Evolutionary conservation across 1,140 invertebrate species (phyloP), one percentile per base, ranked within the genome.

Genomic region (Littorina saxatilis): DNA sequence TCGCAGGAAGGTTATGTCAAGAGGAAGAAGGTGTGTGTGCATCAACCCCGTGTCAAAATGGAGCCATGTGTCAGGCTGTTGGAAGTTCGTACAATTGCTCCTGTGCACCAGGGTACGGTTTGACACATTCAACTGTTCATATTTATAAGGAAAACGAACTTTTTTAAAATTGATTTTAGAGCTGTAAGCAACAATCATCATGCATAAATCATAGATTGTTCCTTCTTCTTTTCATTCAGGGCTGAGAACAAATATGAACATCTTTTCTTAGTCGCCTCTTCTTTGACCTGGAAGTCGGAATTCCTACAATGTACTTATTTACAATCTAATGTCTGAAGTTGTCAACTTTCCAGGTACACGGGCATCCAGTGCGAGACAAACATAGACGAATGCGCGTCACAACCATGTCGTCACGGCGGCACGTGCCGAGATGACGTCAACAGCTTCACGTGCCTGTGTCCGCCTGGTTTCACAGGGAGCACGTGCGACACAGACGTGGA

Each of bases 1-100:
- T 63, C 23, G 52, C 72, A 52, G 40, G 43, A 47, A 0, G 20
- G 82, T 81, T 39, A 83, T 66, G 74, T 58, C 27, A 76, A 58
- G 35, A 52, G 23, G 35, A 52, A 37, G 96, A 98, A 90, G 96
- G 98, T 91, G 97, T 98, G 91, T 99, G 97, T 92, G 95, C 96
- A 82, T 96, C 95, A 43, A 95, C 96, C 90, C 97, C 97, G 0
- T 99, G 98, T 90, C 35, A 79, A 15, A 66, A 79, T 17, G 35
- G 50, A n/a, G 77, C 29, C 39, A 79, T 39, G 20, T 79, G 77
- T 32, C 29, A 43, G 37, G 4, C 35, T 17, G 15, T n/a, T 1
- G 43, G 27, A 5, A n/a, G n/a, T n/a, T 40, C 39, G 1, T 80
- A 37, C 72, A 5, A 50, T 9, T 81, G 80, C 37, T 4, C 32